phyloP scores from a whole-genome alignment of 2,797 vertebrate species.

The Sebastes trivittatus region DNA sequence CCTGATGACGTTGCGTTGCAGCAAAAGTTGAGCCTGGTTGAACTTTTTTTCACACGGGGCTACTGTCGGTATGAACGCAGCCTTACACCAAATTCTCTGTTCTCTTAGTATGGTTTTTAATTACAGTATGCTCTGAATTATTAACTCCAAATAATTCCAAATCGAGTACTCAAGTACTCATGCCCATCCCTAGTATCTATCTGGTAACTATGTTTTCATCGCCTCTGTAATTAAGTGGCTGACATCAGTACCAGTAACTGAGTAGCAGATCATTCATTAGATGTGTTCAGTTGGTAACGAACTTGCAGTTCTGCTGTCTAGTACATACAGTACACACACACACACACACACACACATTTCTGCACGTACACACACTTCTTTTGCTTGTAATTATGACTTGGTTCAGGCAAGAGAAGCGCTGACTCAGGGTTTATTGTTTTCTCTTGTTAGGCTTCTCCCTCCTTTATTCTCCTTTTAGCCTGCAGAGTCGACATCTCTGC shows the following conservation, averaged over 20 bases:
- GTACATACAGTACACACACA: not conserved
- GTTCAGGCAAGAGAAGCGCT: constrained; percentile 22
- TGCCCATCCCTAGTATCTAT: too few species aligned
- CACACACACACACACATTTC: too few species aligned
- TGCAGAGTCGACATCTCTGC: constrained; percentile 37
- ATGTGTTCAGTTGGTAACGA: not conserved
- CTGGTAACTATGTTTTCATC: not conserved
- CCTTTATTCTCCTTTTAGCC: constrained; percentile 4
- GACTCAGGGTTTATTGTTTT: constrained; percentile 31
- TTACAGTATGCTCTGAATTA: too few species aligned
- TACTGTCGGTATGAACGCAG: too few species aligned
- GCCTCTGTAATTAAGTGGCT: not conserved
- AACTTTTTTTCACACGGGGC: too few species aligned
- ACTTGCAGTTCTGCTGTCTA: not conserved
- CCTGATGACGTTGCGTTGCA: too few species aligned
- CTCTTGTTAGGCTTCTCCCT: not conserved
- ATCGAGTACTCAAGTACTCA: too few species aligned
- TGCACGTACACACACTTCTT: not conserved
- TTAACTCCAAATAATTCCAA: too few species aligned
- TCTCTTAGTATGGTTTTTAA: too few species aligned
- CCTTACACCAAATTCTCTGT: too few species aligned
- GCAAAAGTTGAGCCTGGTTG: too few species aligned
- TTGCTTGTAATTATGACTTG: constrained; percentile 5
- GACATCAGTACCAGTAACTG: not conserved
- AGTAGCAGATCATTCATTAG: not conserved